Evolutionary conservation across 2,888 invertebrate species (phyloP), one percentile per base, ranked within the genome.

Genomic region (Acleris literana): DNA sequence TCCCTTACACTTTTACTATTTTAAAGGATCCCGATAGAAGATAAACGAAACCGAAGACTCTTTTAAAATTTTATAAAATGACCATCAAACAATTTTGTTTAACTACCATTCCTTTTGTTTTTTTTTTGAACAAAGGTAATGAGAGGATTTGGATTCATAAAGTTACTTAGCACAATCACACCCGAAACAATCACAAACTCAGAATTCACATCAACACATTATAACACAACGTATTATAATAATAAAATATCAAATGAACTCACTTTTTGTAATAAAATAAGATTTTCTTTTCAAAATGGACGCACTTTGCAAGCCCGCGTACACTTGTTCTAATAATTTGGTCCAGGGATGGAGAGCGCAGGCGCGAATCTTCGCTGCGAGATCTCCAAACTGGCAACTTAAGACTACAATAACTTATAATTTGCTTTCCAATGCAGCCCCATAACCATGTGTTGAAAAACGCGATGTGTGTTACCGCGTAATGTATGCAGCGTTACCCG

Each of bases 291-390:
- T 78, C 80, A 85, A 88, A 86, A 89, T 77, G 80, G 81, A 80
- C 84, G 79, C 87, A 88, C 87, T 87, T 85, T 85, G 80, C 85
- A 78, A 76, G 81, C 80, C 85, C 80, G 70, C 69, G 74, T 85
- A 86, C 87, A 90, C 89, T 90, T 90, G 88, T 77, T 81, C 76
- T 29, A 29, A 75, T 72, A 77, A 71, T 76, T 79, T 87, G 90
- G 87, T 86, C 84, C 88, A 85, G 43, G 80, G 88, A 89, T 83
- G 85, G 82, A 83, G 80, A 71, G 87, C 92, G 92, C 92, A 90
- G 75, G 90, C 92, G 91, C 83, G 81, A 76, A 65, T 43, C 61
- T 60, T 39, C 76, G 85, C 83, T 69, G 78, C 48, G 69, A 69
- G n/a, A 51, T 56, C 61, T 33, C 68, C 83, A 83, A 85, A 83